Evolutionary conservation across 2,888 invertebrate genomes (phyloP).

Genomic region (Perizoma flavofasciatum): DNA sequence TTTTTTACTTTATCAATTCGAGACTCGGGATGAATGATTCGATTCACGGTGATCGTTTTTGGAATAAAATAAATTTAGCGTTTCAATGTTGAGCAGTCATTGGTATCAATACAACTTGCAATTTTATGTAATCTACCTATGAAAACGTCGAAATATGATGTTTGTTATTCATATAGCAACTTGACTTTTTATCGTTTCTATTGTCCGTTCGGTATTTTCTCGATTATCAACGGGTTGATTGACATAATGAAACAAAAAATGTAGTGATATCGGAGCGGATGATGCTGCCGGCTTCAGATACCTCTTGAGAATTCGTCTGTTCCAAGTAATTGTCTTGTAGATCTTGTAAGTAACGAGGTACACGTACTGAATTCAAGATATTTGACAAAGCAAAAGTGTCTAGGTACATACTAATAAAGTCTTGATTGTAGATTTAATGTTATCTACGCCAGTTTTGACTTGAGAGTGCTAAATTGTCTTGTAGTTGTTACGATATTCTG

Average conservation of each 20-base stretch:
- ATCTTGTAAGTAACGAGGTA: constrained; percentile 1
- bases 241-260: constrained; percentile 63
- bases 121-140: constrained; percentile 48
- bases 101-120: constrained; percentile 50
- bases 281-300: constrained; percentile 50
- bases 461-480: constrained; percentile 1
- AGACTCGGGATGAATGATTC: too few relatives aligned
- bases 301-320: constrained; percentile 33
- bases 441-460: constrained; percentile 12
- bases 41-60: too few relatives aligned
- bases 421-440: constrained; percentile 8
- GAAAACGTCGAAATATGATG: constrained; percentile 45
- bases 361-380: too few relatives aligned
- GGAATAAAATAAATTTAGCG: constrained; percentile 39
- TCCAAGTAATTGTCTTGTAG: constrained; percentile 34
- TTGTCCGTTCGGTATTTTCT: constrained; percentile 65
- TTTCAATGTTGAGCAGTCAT: constrained; percentile 47
- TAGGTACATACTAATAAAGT: too few relatives aligned
- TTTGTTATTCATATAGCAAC: constrained; percentile 53
- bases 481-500: constrained; percentile 32
- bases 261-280: constrained; percentile 54
- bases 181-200: constrained; percentile 60
- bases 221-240: constrained; percentile 63
- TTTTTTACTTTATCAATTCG: constrained; percentile 19
- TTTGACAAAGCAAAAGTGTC: neutral